Conservation (phyloP, 1,140 invertebrate species). For the Whitmania pigra region DNA sequence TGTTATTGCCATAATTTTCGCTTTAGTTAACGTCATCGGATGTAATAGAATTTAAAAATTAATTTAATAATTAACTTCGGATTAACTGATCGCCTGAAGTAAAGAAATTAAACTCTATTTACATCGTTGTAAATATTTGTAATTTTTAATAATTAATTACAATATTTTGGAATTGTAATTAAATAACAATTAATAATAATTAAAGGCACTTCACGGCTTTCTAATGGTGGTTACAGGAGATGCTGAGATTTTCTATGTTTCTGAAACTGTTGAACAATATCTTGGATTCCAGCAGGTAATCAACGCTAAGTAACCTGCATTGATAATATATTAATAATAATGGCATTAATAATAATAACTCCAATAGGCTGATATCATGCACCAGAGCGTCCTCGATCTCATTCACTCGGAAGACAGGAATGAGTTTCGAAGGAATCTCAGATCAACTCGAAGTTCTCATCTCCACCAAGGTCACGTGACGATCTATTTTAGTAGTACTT, state of each 20-base stretch:
- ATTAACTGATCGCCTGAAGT: no score
- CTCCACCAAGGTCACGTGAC: neutral
- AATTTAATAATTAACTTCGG: no score
- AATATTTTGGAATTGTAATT: neutral
- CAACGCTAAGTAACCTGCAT: no score
- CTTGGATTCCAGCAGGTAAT: conserved; percentile 95
- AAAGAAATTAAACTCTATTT: no score
- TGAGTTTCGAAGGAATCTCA: neutral
- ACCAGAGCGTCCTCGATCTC: neutral
- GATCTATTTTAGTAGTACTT: no score
- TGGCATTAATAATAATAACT: no score
- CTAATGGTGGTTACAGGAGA: conserved; percentile 93
- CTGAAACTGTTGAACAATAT: conserved; percentile 96
- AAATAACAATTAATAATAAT: neutral
- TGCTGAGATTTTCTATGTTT: conserved; percentile 96
- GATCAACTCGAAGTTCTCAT: neutral
- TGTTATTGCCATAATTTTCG: no score
- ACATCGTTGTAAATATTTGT: no score
- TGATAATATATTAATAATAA: no score
- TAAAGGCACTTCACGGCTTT: conserved; percentile 91
- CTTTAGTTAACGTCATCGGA: no score
- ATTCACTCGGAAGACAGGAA: conserved; percentile 10
- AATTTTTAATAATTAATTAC: no score
- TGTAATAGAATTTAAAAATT: no score
- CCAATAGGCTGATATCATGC: neutral